A percentile compares a stretch with the other conserved stretches of the same genome.
Conservation (phyloP, 1,140 invertebrate species). For the Tribolium madens region DNA sequence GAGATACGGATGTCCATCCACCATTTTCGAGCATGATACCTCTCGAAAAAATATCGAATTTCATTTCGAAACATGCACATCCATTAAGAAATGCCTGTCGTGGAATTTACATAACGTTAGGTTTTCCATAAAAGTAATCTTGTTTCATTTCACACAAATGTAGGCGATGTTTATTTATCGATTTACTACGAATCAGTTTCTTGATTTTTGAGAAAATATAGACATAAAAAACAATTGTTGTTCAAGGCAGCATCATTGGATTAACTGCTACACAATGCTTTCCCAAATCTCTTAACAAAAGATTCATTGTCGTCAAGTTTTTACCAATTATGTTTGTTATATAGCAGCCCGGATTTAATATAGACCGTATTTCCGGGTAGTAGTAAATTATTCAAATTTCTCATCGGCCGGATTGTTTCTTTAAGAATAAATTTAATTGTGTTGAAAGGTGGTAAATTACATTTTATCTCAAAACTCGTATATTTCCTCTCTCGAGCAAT, state of each 20-base stretch:
- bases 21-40: background rate
- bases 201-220: background rate
- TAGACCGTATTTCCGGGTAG: background rate
- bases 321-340: background rate
- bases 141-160: constrained; percentile 12
- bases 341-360: too few relatives aligned
- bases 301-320: background rate
- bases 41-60: constrained; percentile 36
- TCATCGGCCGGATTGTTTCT: too few relatives aligned
- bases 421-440: background rate
- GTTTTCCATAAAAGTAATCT: constrained; percentile 40
- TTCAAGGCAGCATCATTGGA: background rate
- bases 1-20: background rate
- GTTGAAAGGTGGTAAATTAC: constrained; percentile 23
- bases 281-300: background rate
- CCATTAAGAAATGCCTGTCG: constrained; percentile 37
- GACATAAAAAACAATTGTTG: background rate
- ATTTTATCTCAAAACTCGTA: constrained; percentile 13
- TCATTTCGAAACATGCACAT: constrained; percentile 26
- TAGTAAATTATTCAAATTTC: background rate
- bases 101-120: constrained; percentile 38
- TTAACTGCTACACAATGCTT: background rate
- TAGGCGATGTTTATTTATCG: constrained; percentile 40
- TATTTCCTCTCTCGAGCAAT: constrained; percentile 13
- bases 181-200: constrained; percentile 5